Percentiles rank a stretch among this genome's conserved stretches.
These are phyloP conservation scores for Limnephilus auricula DNA, from an alignment of 2,888 invertebrate species.

Conservation along the genomic window DNA sequence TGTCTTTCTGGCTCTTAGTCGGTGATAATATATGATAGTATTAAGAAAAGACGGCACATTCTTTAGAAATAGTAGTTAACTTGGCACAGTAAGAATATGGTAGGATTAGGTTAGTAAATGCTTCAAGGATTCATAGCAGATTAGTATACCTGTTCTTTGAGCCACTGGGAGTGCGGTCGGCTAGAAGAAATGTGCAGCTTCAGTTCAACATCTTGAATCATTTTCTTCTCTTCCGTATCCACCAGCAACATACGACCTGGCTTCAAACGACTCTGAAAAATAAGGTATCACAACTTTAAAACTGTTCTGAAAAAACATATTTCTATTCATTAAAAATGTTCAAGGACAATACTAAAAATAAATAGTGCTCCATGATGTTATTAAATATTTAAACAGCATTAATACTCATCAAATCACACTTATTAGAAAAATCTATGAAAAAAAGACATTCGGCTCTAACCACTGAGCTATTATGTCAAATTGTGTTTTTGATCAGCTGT, in stretches of 20 bases:
- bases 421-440: not conserved
- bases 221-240: conserved; percentile 92
- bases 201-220: conserved; percentile 96
- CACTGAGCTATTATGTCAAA: no score
- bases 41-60: not conserved
- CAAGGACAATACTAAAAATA: not conserved
- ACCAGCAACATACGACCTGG: conserved; percentile 99
- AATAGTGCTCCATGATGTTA: not conserved
- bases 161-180: conserved; percentile 94
- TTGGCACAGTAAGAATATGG: not conserved
- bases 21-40: not conserved
- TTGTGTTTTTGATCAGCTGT: no score
- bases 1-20: not conserved
- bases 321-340: not conserved
- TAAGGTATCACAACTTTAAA: not conserved
- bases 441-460: no score
- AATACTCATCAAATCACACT: not conserved
- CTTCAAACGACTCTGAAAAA: conserved; percentile 92
- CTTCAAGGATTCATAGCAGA: not conserved
- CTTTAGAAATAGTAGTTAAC: not conserved
- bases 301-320: not conserved
- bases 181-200: conserved; percentile 92
- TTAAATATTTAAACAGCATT: not conserved
- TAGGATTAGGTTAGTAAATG: not conserved
- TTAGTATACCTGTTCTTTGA: conserved; percentile 87